Base-by-base conservation (phyloP, 2,797 vertebrate species). In the Setipinna tenuifilis region DNA sequence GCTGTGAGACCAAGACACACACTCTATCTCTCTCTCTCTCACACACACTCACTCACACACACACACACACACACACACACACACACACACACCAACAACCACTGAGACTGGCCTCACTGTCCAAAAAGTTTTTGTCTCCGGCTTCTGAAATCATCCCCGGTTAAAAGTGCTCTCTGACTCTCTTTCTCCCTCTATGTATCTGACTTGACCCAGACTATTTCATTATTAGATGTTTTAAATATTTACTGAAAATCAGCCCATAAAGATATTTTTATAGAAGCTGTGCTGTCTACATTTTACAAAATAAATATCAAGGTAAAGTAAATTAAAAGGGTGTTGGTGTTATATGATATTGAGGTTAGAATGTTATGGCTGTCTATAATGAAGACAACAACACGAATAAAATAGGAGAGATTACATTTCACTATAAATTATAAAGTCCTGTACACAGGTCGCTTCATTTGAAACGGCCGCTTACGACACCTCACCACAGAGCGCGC, bases 401-500 rank as follows among this genome's bases (percentile, higher is more conserved):
- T 75, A 75, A 75, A 31, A 61, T 61, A 61, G 23, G 9, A 23
- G 25, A 71, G 17, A 65, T 17, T 25, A 25, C 31, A 6, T 9
- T 78, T 19, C 17, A 78, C 35, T 71, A 23, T 44, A 41, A 78
- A 78, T 78, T 31, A 44, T 41, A 44, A 7, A 78, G 31, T 28
- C 16, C 2, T 71, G 25, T 31, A 31, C 17, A 21, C 6, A 35
- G 16, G 25, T 17, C 25, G 2, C 16, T 71, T 28, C 65, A 71
- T 78, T 21, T 44, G 6, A 78, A 78, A 44, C 71, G 71, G 62
- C 31, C 25, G 16, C 31, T 83, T 75, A 80, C 7, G 23, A 80
- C 25, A 61, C 46, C 75, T 61, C 75, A 83, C 28, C 59, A 21
- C 82, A 82, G 41, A 85, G 25, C 54, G 46, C 17, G 10, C 57